phyloP scores from a whole-genome alignment of 2,797 vertebrate species.

The Eupleurogrammus muticus region DNA sequence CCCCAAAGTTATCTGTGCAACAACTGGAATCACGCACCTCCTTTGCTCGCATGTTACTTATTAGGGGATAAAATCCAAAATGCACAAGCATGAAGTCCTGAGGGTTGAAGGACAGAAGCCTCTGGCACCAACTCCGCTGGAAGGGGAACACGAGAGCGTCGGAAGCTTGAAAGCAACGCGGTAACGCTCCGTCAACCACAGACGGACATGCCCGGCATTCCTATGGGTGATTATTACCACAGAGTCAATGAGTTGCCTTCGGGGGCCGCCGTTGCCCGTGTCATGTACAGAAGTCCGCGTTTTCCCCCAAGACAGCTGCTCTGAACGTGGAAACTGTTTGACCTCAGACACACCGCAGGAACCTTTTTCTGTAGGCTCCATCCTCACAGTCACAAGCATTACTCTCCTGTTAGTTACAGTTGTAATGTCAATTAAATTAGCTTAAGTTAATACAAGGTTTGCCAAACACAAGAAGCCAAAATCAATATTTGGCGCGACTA shows the following conservation, averaged over 20 bases:
- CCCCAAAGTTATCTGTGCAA: conserved; percentile 12
- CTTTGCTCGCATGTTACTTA: conserved; percentile 35
- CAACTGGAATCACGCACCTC: conserved; percentile 11
- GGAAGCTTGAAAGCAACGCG: conserved; percentile 60
- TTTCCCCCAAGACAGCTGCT: not conserved
- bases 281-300: conserved; percentile 26
- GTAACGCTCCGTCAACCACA: conserved; percentile 59
- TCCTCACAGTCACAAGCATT: conserved; percentile 2
- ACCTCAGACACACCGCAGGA: not conserved
- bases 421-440: not conserved
- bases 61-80: conserved; percentile 10
- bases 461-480: not conserved
- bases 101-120: conserved; percentile 43
- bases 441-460: too few species aligned
- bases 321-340: not conserved
- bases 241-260: conserved; percentile 59
- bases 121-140: conserved; percentile 41
- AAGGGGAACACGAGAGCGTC: conserved; percentile 50
- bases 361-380: conserved; percentile 7
- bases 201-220: conserved; percentile 80
- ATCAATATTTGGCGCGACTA: too few species aligned
- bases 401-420: not conserved
- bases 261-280: conserved; percentile 55
- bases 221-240: conserved; percentile 81
- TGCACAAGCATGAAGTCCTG: conserved; percentile 12